Base-by-base conservation (phyloP, 2,888 invertebrate species). In the Fissipunctia ypsillon region DNA sequence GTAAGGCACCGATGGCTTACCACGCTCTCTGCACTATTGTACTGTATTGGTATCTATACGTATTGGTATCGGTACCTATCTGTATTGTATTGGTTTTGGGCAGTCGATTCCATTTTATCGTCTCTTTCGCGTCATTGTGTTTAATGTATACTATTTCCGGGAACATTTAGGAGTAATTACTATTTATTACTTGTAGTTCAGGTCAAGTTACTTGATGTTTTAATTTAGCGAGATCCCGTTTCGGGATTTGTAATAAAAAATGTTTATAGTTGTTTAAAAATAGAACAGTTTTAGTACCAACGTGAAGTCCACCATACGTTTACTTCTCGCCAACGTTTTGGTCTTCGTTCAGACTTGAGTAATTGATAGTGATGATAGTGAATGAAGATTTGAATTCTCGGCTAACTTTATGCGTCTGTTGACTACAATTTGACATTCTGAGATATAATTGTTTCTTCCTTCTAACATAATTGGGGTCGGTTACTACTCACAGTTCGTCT, bases 101-200 rank as follows among this genome's bases (percentile, higher is more conserved):
- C 28, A 43, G 52, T 3, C 60, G 45, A 57, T 68, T 54, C 61
- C 48, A 61, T 80, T 80, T 84, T 71, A 80, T 80, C 25, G 50
- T 67, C 69, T 10, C 61, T 71, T 76, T 66, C 57, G 52, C 31
- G 52, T 71, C 68, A 75, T 80, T 71, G 38, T 73, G 76, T 71
- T 70, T 75, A 69, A 80, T 16, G 70, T 54, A 54, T 28, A 71
- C 70, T 68, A 66, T 69, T 75, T 66, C 81, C 65, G 60, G 41
- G 57, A 48, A 57, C 65, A 61, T 84, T 81, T 65, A 64, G 60
- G 19, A 57, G 84, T 73, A 73, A 83, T 80, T 68, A 68, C 66
- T 69, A 43, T 80, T 81, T 71, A 71, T 75, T 71, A 41, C 64
- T 61, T 54, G 60, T 43, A 70, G 48, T 48, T 38, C 41, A 61